These are phyloP conservation scores for Anguilla anguilla DNA, from an alignment of 2,797 vertebrate species.

Conservation along the genomic window DNA sequence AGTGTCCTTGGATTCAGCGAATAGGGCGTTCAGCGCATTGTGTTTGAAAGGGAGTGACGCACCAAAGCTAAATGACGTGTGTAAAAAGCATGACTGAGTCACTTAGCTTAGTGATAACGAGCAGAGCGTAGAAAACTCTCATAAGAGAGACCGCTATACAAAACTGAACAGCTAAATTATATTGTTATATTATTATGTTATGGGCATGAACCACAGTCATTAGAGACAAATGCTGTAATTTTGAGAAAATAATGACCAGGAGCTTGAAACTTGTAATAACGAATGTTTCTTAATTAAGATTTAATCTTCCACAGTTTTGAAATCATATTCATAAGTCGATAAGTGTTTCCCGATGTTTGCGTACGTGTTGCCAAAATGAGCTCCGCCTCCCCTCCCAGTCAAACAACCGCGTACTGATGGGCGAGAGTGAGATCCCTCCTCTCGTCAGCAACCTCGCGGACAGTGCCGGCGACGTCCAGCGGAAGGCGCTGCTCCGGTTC, in stretches of 20 bases:
- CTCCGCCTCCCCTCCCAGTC: constrained; percentile 55
- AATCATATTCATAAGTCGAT: not conserved
- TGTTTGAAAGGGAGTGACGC: no score
- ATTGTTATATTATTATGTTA: not conserved
- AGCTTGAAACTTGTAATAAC: not conserved
- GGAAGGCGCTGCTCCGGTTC: constrained; percentile 48
- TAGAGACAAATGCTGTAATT: not conserved
- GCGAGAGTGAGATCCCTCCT: fast-evolving
- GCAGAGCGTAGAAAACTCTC: not conserved
- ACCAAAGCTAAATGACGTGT: not conserved
- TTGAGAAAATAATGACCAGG: not conserved
- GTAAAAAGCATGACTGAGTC: not conserved
- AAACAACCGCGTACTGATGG: constrained; percentile 62
- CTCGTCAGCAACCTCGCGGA: not conserved
- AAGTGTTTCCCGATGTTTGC: not conserved
- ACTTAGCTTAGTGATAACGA: not conserved
- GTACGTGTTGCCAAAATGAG: not conserved
- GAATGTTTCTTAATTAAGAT: not conserved
- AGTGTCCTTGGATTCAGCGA: no score
- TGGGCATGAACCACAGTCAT: not conserved
- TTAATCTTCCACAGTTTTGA: not conserved
- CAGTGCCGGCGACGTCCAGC: constrained; percentile 56
- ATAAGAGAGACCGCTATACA: not conserved
- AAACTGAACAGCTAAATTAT: not conserved
- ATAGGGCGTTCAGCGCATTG: no score